phyloP scores from a whole-genome alignment of 2,797 vertebrate genomes.

The Malacoctenus gilli region DNA sequence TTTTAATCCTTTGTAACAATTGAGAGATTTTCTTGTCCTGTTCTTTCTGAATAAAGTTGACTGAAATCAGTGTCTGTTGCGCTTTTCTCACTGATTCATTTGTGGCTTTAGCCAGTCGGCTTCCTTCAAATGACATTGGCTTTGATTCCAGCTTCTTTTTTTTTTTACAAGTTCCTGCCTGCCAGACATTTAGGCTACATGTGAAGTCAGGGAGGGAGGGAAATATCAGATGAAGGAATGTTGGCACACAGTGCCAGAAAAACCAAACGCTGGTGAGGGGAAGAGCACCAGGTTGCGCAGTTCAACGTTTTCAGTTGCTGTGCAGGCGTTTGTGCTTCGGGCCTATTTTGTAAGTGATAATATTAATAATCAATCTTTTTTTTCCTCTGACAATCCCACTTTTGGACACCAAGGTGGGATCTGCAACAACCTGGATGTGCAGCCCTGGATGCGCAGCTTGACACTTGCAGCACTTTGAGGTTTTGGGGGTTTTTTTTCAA shows the following conservation, averaged over 20 bases:
- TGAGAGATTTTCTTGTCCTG: constrained; percentile 22
- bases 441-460: constrained; percentile 15
- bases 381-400: no score
- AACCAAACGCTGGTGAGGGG: constrained; percentile 21
- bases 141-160: no score
- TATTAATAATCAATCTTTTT: no score
- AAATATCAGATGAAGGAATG: constrained; percentile 49
- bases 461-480: neutral
- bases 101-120: neutral
- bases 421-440: no score
- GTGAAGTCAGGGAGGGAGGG: constrained; percentile 43
- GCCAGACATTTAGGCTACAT: constrained; percentile 1
- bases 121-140: neutral
- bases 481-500: neutral
- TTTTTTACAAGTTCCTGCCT: neutral
- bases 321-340: constrained; percentile 14
- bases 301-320: constrained; percentile 21
- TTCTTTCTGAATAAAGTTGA: constrained; percentile 62
- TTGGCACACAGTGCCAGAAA: constrained; percentile 53
- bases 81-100: neutral
- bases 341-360: no score
- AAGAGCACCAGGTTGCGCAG: constrained; percentile 52
- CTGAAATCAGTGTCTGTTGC: constrained; percentile 15
- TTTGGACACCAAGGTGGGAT: constrained; percentile 1
- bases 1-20: constrained; percentile 26